Conservation (phyloP, 53 echinoderm and acorn worm genomes). For the Holothuria leucospilota region DNA sequence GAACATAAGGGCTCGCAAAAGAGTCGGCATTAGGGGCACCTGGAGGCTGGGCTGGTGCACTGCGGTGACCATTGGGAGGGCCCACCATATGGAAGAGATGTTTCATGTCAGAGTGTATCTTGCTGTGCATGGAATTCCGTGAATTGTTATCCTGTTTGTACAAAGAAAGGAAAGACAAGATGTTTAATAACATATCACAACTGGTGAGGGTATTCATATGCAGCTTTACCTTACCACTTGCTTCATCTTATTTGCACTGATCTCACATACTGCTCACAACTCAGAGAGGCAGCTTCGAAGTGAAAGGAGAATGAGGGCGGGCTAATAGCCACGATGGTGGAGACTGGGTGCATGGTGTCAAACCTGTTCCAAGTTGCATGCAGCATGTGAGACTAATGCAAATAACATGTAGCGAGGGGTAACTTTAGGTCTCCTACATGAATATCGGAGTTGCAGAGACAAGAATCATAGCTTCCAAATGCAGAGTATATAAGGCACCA, state of each 20-base stretch:
- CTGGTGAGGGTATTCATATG: too few species aligned
- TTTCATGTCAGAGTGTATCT: conserved; percentile 36
- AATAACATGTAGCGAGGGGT: too few species aligned
- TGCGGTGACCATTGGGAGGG: conserved; percentile 62
- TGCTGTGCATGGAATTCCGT: conserved; percentile 39
- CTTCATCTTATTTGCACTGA: too few species aligned
- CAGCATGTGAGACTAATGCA: neutral
- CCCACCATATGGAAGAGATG: conserved; percentile 43
- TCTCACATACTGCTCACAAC: too few species aligned
- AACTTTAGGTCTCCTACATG: neutral
- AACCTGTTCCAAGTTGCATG: neutral
- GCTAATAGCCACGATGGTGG: too few species aligned
- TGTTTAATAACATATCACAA: neutral
- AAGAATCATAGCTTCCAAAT: too few species aligned
- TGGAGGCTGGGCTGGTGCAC: conserved; percentile 2
- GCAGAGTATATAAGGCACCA: too few species aligned
- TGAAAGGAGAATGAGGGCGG: neutral
- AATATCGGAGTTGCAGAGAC: neutral
- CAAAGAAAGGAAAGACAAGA: conserved; percentile 1
- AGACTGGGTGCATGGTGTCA: too few species aligned
- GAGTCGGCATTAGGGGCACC: conserved; percentile 37
- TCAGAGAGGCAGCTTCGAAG: too few species aligned
- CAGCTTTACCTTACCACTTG: too few species aligned
- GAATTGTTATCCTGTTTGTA: conserved; percentile 50
- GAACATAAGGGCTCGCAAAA: conserved; percentile 74